phyloP scores from a whole-genome alignment of 1,140 invertebrate species.

The Cydia fagiglandana region DNA sequence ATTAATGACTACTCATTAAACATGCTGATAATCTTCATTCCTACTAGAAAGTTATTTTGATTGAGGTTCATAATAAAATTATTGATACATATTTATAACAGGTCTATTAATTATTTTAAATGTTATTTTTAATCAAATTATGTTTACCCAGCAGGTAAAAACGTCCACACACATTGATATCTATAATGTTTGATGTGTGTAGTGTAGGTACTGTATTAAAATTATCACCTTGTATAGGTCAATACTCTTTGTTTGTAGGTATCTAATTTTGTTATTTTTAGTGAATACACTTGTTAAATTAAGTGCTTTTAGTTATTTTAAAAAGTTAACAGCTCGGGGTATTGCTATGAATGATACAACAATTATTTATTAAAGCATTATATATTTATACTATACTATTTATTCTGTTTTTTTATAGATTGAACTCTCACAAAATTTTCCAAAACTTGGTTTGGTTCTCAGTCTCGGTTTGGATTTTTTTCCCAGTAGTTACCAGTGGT shows the following conservation, averaged over 20 bases:
- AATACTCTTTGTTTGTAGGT: not conserved
- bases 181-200: not conserved
- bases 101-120: not conserved
- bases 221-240: not conserved
- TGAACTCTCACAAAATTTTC: too few relatives aligned
- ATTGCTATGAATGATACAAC: too few relatives aligned
- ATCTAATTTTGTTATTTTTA: too few relatives aligned
- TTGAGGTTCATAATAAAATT: not conserved
- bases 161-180: not conserved
- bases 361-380: too few relatives aligned
- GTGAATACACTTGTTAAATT: too few relatives aligned
- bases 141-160: slow-evolving; percentile 35
- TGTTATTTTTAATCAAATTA: not conserved
- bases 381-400: too few relatives aligned
- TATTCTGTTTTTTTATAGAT: too few relatives aligned
- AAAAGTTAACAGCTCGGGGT: too few relatives aligned
- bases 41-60: not conserved
- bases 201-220: not conserved
- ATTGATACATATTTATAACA: not conserved
- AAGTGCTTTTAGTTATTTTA: too few relatives aligned
- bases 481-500: too few relatives aligned
- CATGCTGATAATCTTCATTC: slow-evolving; percentile 5
- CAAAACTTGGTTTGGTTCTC: too few relatives aligned
- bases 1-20: not conserved
- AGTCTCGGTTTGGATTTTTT: too few relatives aligned